Percentiles rank a stretch among this genome's conserved stretches.
These are phyloP conservation scores for Myiopsitta monachus DNA, from an alignment of 2,113 vertebrate genomes.

Conservation along the genomic window DNA sequence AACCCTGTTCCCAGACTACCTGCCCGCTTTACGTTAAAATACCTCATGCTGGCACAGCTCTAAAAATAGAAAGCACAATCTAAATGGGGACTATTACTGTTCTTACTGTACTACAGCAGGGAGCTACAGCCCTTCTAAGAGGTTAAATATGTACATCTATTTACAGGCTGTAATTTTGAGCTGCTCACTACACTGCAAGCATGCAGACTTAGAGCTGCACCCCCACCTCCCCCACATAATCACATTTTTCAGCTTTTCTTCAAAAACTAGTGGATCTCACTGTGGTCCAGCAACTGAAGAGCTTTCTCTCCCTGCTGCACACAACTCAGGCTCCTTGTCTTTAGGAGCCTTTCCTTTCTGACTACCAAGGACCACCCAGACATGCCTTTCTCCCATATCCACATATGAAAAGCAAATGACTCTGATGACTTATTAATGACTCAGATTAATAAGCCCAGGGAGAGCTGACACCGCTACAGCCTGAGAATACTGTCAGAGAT, in stretches of 20 bases:
- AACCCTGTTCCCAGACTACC: not conserved
- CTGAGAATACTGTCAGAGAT: not conserved
- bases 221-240: not conserved
- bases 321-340: not conserved
- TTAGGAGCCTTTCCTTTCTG: not conserved
- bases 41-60: not conserved
- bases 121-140: not conserved
- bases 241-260: conserved; percentile 7
- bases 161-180: not conserved
- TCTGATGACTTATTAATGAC: conserved; percentile 31
- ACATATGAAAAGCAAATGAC: conserved; percentile 14
- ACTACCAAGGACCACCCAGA: conserved; percentile 21
- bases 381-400: not conserved
- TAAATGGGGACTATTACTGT: conserved; percentile 2
- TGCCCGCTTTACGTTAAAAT: not conserved
- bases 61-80: conserved; percentile 27
- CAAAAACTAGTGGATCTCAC: not conserved
- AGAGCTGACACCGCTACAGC: not conserved
- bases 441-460: not conserved
- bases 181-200: not conserved
- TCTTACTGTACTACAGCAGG: conserved; percentile 12
- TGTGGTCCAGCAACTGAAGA: not conserved
- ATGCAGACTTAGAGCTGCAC: not conserved
- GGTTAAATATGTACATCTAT: conserved; percentile 23
- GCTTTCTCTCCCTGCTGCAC: not conserved